Evolutionary conservation across 2,797 vertebrate genomes (phyloP), one percentile per base, ranked within the genome.

Genomic region (Parambassis ranga): DNA sequence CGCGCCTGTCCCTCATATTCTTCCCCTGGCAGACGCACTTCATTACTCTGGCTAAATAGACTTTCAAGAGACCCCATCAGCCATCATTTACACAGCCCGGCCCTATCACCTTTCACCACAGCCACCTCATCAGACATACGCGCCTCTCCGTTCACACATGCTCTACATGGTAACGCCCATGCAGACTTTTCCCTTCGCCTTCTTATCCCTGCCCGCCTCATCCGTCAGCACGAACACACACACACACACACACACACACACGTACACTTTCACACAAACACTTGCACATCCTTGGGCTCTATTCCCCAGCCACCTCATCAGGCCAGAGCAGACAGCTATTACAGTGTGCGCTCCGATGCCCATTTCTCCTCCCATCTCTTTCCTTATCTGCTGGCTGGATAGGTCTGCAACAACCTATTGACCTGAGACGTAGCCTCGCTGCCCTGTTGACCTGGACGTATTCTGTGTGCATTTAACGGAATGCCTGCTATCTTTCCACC

Each of bases 21-120:
- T 51, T 71, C 53, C 71, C 68, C 36, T 55, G 58, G 71, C 77
- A 89, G 75, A 88, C 50, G 43, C 85, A 87, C 84, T 87, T 89
- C 86, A 89, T 90, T 89, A 87, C 77, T 82, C 73, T 55, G 72
- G 30, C 86, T 87, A 87, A 90, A 88, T 87, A 88, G 85, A 87
- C 84, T 87, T 87, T 83, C 79, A 81, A 83, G 71, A 87, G 82
- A 85, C 65, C 77, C 79, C 75, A 83, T 88, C 85, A 86, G 69
- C 72, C 75, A 65, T 81, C 68, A 77, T 82, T 85, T 83, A 78
- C 79, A 71, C 79, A 68, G 79, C 39, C 48, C 18, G 10, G 63
- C 71, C 75, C 71, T 53, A 73, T 85, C 83, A 76, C 75, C 85
- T 86, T 82, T 81, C 84, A 79, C 81, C 64, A 30, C 15, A 4